Evolutionary conservation across 2,888 invertebrate species (phyloP).

Genomic region (Campoplex nolae): DNA sequence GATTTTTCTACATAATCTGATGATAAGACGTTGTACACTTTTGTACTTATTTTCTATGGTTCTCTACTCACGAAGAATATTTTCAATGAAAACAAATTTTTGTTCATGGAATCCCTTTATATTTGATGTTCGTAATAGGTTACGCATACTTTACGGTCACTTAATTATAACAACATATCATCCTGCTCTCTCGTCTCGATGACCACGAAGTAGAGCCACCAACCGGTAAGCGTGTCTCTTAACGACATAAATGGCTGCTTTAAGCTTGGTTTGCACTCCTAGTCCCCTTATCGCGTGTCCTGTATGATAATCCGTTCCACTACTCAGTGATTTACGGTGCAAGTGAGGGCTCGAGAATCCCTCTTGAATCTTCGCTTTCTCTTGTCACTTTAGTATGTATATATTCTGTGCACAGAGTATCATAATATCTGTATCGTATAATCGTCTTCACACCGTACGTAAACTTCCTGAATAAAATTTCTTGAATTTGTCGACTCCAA

Average conservation of each 20-base stretch:
- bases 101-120: background rate
- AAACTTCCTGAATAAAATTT: background rate
- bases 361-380: conserved; percentile 26
- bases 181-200: conserved; percentile 9
- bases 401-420: background rate
- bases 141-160: conserved; percentile 6
- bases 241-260: conserved; percentile 48
- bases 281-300: conserved; percentile 49
- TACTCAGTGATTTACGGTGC: conserved; percentile 49
- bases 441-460: background rate
- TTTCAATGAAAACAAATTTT: background rate
- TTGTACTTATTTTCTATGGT: no score
- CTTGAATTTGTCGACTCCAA: background rate
- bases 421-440: background rate
- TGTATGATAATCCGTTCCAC: conserved; percentile 54
- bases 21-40: no score
- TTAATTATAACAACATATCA: conserved; percentile 10
- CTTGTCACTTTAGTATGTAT: conserved; percentile 12
- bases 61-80: background rate
- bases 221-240: conserved; percentile 44
- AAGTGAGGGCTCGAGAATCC: conserved; percentile 43
- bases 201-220: conserved; percentile 16
- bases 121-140: conserved; percentile 26
- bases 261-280: conserved; percentile 46
- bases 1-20: no score